Evolutionary conservation across 2,113 vertebrate species (phyloP).

Genomic region (Sisor rabdophorus): DNA sequence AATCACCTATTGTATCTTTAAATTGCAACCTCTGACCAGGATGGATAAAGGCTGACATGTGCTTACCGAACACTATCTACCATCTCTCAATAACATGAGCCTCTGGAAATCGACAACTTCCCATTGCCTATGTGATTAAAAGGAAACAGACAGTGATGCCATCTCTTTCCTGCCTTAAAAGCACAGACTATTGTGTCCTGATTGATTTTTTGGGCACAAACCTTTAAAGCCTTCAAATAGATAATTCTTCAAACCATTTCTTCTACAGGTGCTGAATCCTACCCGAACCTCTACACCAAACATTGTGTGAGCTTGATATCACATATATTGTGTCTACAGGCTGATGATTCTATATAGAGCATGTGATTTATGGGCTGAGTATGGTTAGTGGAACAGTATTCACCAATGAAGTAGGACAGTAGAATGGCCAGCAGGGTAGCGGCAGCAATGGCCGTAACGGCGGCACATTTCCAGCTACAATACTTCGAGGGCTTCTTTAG

Average conservation of each 20-base stretch:
- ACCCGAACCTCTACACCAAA: not conserved
- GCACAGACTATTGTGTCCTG: not conserved
- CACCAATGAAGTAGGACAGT: slow-evolving; percentile 96
- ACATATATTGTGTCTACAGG: not conserved
- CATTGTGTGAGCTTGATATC: no score
- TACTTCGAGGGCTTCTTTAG: slow-evolving; percentile 98
- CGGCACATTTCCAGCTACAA: slow-evolving; percentile 99
- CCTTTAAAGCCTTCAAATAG: no score
- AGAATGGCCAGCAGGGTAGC: slow-evolving; percentile 90
- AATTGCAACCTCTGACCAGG: not conserved
- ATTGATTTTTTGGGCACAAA: not conserved
- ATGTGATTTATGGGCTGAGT: not conserved
- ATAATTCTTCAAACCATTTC: no score
- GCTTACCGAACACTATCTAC: not conserved
- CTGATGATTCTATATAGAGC: not conserved
- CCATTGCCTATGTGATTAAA: not conserved
- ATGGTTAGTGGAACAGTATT: slow-evolving; percentile 49
- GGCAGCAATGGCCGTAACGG: slow-evolving; percentile 88
- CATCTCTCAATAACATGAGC: not conserved
- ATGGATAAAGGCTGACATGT: not conserved
- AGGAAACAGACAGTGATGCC: not conserved
- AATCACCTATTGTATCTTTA: no score
- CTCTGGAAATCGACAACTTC: not conserved
- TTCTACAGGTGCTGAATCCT: not conserved
- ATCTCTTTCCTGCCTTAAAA: not conserved